phyloP scores from a whole-genome alignment of 2,888 invertebrate genomes.

The Lissocephala sabroskyi region DNA sequence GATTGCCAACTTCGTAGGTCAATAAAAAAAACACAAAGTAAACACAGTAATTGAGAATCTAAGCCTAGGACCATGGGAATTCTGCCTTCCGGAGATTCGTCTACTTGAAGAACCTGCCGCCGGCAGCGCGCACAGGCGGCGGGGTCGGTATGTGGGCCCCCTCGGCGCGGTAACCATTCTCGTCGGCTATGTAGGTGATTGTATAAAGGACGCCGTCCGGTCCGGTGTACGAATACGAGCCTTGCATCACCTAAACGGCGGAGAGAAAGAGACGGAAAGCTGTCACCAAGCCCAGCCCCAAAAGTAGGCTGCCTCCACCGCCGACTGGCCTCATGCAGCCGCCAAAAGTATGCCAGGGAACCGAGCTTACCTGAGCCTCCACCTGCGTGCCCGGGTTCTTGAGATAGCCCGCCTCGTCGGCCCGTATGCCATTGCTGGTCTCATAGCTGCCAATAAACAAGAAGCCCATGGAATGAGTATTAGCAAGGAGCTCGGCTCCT shows the following conservation, averaged over 20 bases:
- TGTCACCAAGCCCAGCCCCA: neutral
- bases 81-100: constrained; percentile 1
- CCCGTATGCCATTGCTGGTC: constrained; percentile 78
- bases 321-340: too few species aligned
- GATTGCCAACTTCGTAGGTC: constrained; percentile 19
- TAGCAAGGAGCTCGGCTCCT: too few species aligned
- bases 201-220: constrained; percentile 76
- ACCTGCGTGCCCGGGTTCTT: constrained; percentile 76
- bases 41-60: neutral
- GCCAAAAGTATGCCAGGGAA: too few species aligned
- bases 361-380: constrained; percentile 74
- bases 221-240: constrained; percentile 76
- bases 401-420: constrained; percentile 77
- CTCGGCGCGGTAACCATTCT: constrained; percentile 74
- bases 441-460: constrained; percentile 74
- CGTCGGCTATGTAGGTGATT: constrained; percentile 74
- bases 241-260: constrained; percentile 75
- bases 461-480: too few species aligned
- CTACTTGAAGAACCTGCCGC: constrained; percentile 66
- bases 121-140: constrained; percentile 64
- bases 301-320: too few species aligned
- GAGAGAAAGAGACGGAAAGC: neutral
- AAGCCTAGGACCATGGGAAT: neutral
- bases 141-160: constrained; percentile 74
- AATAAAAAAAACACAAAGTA: constrained; percentile 14